These are phyloP conservation scores for Ceyx margarethae DNA, from an alignment of 2,113 vertebrate species.

Conservation along the genomic window DNA sequence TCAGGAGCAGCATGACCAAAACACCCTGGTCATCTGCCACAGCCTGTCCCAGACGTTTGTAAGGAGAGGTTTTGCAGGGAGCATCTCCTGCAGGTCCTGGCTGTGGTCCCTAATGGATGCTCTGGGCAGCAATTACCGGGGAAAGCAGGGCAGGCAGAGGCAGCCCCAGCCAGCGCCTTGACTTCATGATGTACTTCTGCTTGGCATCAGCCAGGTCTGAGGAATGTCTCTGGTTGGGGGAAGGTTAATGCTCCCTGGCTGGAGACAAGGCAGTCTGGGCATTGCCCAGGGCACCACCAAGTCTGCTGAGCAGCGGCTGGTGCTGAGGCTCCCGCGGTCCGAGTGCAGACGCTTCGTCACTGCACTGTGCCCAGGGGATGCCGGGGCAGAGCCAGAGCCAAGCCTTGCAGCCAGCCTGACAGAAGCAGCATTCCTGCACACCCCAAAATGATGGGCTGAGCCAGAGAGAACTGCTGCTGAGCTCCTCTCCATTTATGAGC, in stretches of 20 bases:
- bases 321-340: background rate
- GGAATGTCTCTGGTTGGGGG: background rate
- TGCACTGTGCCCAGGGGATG: background rate
- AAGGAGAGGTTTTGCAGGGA: background rate
- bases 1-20: background rate
- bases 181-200: background rate
- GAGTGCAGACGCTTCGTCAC: background rate
- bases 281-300: background rate
- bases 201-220: slow-evolving; percentile 35
- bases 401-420: background rate
- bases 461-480: background rate
- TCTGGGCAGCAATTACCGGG: background rate
- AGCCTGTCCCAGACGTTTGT: background rate
- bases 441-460: background rate
- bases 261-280: background rate
- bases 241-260: slow-evolving; percentile 16
- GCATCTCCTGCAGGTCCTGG: background rate
- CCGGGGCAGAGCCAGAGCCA: background rate
- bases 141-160: background rate
- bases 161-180: background rate
- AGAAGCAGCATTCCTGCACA: background rate
- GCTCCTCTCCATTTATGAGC: background rate
- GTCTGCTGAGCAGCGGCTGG: background rate
- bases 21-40: background rate
- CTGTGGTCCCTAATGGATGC: background rate